A percentile compares a stretch with the other conserved stretches of the same genome.
Conservation (phyloP, 2,113 vertebrate genomes). For the Anoura caudifer region DNA sequence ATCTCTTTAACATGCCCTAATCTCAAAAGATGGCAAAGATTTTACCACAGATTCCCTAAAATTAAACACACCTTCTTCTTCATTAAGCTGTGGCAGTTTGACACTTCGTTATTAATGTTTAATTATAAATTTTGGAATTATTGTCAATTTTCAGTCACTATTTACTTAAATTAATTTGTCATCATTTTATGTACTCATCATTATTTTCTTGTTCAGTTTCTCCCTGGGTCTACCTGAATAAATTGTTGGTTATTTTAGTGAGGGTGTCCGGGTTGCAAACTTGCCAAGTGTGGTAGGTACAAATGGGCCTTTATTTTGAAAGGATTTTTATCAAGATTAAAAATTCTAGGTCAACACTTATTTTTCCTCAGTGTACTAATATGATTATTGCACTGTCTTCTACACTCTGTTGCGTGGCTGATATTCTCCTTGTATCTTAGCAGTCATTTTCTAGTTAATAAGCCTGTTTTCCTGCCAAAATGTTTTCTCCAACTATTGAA, state of each 20-base stretch:
- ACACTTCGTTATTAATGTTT: not conserved
- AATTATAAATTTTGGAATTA: not conserved
- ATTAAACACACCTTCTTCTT: not conserved
- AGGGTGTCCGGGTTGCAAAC: not conserved
- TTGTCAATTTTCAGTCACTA: not conserved
- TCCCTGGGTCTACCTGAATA: not conserved
- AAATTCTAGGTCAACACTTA: not conserved
- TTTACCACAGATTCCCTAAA: not conserved
- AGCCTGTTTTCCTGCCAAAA: not conserved
- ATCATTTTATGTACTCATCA: not conserved
- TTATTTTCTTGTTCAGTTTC: not conserved
- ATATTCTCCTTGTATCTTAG: not conserved
- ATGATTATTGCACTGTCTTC: not conserved
- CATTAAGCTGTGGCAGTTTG: not conserved
- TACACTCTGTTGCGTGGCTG: not conserved
- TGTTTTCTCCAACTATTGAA: not conserved
- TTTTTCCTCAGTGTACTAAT: not conserved
- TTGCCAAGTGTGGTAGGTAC: not conserved
- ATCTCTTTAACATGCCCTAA: not conserved
- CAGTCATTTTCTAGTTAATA: not conserved
- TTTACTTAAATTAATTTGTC: not conserved
- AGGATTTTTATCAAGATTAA: not conserved
- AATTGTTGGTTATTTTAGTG: not conserved
- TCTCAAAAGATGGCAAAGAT: not conserved
- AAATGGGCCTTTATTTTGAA: not conserved